A percentile compares a stretch with the other conserved stretches of the same genome.
These are phyloP conservation scores for Ctenosaura bakeri DNA, from an alignment of 2,797 vertebrate species.

Conservation along the genomic window DNA sequence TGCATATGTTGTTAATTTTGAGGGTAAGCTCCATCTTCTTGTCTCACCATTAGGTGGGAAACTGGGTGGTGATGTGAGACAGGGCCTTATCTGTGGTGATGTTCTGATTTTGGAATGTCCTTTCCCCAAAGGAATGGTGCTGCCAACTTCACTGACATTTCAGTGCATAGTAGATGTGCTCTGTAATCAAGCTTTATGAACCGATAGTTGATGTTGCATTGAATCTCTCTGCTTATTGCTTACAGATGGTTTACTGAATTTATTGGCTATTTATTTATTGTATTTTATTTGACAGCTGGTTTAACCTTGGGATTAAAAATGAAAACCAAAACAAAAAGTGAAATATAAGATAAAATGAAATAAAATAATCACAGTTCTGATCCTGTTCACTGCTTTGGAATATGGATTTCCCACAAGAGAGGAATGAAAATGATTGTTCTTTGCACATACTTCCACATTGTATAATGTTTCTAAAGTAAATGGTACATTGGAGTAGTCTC, in stretches of 20 bases:
- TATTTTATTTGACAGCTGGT: background rate
- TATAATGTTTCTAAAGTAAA: background rate
- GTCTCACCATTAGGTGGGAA: background rate
- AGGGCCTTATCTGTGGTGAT: background rate
- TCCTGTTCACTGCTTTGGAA: background rate
- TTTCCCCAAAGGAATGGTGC: no score
- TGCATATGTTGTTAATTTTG: background rate
- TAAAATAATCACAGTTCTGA: background rate
- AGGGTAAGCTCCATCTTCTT: background rate
- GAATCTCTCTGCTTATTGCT: background rate
- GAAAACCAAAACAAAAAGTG: background rate
- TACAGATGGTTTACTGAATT: background rate
- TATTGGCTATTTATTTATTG: background rate
- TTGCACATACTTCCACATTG: background rate
- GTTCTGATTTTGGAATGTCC: background rate
- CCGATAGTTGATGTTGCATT: background rate
- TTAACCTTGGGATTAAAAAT: background rate
- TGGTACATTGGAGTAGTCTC: background rate
- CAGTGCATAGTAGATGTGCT: background rate
- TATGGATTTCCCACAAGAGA: background rate
- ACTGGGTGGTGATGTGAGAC: background rate
- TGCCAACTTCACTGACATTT: background rate
- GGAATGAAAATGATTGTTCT: background rate
- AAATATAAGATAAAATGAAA: background rate
- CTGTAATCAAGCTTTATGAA: background rate